Conservation (phyloP, 1,140 invertebrate genomes). For the Ephestia elutella region DNA sequence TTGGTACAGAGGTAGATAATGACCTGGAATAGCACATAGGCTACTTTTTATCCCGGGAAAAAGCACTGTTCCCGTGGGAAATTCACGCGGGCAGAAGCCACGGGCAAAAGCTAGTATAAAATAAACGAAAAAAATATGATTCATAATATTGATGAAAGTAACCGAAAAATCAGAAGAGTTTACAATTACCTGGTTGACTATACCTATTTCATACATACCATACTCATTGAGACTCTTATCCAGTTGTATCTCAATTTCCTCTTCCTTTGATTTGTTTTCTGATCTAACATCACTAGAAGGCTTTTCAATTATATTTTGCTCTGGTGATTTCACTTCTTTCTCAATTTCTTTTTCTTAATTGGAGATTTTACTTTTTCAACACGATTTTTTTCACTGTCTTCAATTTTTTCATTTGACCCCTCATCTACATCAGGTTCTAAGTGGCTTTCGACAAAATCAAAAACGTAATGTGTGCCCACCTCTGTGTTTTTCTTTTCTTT, state of each 20-base stretch:
- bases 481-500: conserved; percentile 64
- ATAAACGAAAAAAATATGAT: too few species aligned
- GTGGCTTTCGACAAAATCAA: conserved; percentile 80
- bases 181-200: too few species aligned
- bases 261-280: conserved; percentile 18
- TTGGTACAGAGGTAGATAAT: too few species aligned
- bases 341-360: background rate
- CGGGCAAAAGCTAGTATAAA: too few species aligned
- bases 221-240: conserved; percentile 57
- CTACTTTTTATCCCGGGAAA: too few species aligned
- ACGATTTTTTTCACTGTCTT: conserved; percentile 12
- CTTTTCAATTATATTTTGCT: conserved; percentile 1
- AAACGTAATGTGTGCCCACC: conserved; percentile 78
- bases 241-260: conserved; percentile 35
- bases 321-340: conserved; percentile 7
- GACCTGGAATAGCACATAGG: too few species aligned
- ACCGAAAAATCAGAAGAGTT: too few species aligned
- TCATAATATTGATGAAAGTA: too few species aligned
- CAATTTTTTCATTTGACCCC: conserved; percentile 19
- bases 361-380: background rate
- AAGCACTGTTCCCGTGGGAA: too few species aligned
- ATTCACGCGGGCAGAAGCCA: too few species aligned
- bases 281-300: conserved; percentile 5
- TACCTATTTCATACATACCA: conserved; percentile 26
- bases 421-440: conserved; percentile 75